These are phyloP conservation scores for Corvus hawaiiensis DNA, from an alignment of 2,113 vertebrate genomes.

Conservation along the genomic window DNA sequence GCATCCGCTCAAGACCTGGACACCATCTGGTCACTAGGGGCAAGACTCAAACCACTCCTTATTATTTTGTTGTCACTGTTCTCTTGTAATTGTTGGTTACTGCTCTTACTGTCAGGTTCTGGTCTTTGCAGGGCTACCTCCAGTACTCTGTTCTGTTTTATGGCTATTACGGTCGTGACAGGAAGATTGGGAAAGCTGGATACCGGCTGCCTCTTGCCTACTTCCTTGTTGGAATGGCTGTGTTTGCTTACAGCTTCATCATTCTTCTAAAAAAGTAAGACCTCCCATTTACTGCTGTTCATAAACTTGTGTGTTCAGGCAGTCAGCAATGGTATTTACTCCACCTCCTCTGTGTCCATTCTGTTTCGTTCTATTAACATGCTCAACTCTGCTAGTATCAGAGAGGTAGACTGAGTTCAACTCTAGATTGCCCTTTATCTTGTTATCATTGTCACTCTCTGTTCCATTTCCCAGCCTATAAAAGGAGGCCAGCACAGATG, in stretches of 20 bases:
- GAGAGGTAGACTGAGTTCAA: background rate
- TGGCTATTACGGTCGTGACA: conserved; percentile 89
- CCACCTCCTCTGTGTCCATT: background rate
- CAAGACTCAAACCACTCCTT: conserved; percentile 60
- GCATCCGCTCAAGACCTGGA: conserved; percentile 91
- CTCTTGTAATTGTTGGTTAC: background rate
- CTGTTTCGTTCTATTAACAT: background rate
- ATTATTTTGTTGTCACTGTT: accelerated
- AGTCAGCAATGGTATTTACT: background rate
- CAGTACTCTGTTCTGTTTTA: conserved; percentile 97
- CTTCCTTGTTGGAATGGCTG: conserved; percentile 96
- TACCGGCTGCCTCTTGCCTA: conserved; percentile 93
- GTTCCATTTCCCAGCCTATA: background rate
- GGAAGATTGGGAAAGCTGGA: conserved; percentile 89
- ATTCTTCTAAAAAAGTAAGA: conserved; percentile 92
- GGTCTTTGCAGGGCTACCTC: conserved; percentile 87
- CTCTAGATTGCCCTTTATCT: background rate
- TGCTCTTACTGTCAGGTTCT: background rate
- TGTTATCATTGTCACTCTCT: background rate
- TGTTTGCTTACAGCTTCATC: conserved; percentile 98
- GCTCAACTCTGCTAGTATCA: background rate
- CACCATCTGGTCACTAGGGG: conserved; percentile 99
- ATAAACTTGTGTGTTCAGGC: background rate
- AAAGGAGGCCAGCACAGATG: background rate
- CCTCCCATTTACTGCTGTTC: background rate